Base-by-base conservation (phyloP, 2,888 invertebrate genomes). In the Spisula solida region DNA sequence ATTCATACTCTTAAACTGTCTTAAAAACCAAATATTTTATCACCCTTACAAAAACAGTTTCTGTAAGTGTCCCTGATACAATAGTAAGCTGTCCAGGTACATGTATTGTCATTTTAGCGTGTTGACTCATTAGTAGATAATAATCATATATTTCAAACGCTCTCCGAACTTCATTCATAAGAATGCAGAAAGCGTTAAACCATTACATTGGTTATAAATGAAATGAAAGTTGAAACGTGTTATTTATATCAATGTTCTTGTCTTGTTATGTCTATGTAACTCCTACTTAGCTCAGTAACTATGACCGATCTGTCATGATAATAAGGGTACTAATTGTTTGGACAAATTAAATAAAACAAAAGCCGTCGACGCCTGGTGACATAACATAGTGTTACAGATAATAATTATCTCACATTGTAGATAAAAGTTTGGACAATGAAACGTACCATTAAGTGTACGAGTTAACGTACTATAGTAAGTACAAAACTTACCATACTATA, bases 301-400 rank as follows among this genome's bases (percentile, higher is more conserved):
- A 82, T 82, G 66, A n/a, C 51, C 66, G 83, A 83, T 75, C 75
- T 10, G 41, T 48, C 75, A 78, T 8, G 85, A 85, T 85, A 85
- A 85, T 25, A 56, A 0, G n/a, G 18, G 25, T 31, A 48, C 70
- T 85, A 85, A 85, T 85, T 79, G 85, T 85, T 79, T 55, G 34
- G 31, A 34, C 18, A 79, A 85, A 85, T 85, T 85, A 56, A 85
- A 85, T 85, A 85, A 85, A 85, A 85, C 85, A 85, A 85, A 55
- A 51, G 0, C 20, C n/a, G 56, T 56, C 41, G 41, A 85, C 85
- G 85, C 85, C 85, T 55, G 75, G 75, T 75, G 75, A 31, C 25
- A 60, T 75, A 48, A 75, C 10, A 25, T 80, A 14, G 51, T 29
- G 31, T 85, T 29, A 79, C 79, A 41, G 78, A 79, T 78, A 85